Evolutionary conservation across 1,140 invertebrate genomes (phyloP).

Genomic region (Apis florea): DNA sequence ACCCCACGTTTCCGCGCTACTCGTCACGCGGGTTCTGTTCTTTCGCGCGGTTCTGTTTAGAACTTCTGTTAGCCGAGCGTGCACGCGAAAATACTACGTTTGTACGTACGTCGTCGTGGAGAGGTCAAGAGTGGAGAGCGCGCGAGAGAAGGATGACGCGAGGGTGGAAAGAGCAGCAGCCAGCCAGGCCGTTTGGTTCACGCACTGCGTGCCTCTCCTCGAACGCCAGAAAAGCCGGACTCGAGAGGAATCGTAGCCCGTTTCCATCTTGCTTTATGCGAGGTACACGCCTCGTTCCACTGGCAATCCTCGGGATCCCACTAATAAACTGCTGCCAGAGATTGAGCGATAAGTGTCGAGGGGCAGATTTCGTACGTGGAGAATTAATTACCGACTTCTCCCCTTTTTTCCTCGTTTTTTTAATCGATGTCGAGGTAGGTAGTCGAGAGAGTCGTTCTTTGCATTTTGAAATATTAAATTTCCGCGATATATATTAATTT

Average conservation of each 20-base stretch:
- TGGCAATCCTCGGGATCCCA: conserved; percentile 38
- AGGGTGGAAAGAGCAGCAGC: conserved; percentile 13
- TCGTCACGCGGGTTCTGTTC: not conserved
- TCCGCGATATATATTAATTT: not conserved
- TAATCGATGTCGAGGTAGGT: not conserved
- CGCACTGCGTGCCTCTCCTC: conserved; percentile 33
- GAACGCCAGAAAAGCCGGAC: conserved; percentile 32
- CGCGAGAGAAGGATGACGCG: conserved; percentile 17
- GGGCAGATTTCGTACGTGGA: conserved; percentile 12
- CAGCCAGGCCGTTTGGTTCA: not conserved
- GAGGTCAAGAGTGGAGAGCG: conserved; percentile 4
- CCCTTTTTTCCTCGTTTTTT: not conserved
- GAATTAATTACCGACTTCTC: conserved; percentile 29
- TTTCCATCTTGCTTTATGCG: conserved; percentile 50
- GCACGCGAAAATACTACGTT: conserved; percentile 42
- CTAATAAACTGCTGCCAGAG: conserved; percentile 48
- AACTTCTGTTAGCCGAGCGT: conserved; percentile 28
- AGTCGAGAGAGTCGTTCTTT: no score
- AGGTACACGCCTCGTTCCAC: conserved; percentile 29
- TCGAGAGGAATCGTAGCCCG: conserved; percentile 38
- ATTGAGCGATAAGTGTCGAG: conserved; percentile 26
- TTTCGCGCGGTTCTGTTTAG: not conserved
- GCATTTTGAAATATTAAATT: not conserved
- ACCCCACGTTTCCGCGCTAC: conserved; percentile 19
- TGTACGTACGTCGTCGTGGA: conserved; percentile 11